phyloP scores from a whole-genome alignment of 2,888 invertebrate species.

The Diachrysia chrysitis region DNA sequence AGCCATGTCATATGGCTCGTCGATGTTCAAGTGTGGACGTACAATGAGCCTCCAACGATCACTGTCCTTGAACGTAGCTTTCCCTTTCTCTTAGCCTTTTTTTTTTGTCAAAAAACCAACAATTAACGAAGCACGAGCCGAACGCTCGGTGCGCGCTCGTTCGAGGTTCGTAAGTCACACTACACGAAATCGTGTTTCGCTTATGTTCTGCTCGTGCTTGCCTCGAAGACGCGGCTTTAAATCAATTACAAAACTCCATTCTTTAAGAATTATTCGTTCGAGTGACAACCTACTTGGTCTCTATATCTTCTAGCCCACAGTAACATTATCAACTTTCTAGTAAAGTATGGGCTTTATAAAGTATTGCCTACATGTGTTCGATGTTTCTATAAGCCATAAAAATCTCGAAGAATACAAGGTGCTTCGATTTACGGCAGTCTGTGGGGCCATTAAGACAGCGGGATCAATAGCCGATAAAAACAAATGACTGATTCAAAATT shows the following conservation, averaged over 20 bases:
- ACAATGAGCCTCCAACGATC: too few species aligned
- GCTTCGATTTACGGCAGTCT: slow-evolving; percentile 64
- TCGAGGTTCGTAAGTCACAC: too few species aligned
- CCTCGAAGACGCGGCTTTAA: too few species aligned
- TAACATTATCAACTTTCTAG: slow-evolving; percentile 42
- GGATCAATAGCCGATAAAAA: slow-evolving; percentile 5
- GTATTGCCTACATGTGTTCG: slow-evolving; percentile 63
- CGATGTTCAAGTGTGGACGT: too few species aligned
- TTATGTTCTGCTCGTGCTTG: too few species aligned
- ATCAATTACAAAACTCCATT: background rate
- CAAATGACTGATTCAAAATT: background rate
- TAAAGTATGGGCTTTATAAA: slow-evolving; percentile 46
- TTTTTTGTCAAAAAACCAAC: too few species aligned
- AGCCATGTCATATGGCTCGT: too few species aligned
- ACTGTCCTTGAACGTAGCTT: too few species aligned
- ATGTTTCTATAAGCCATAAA: slow-evolving; percentile 78
- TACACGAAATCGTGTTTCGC: too few species aligned
- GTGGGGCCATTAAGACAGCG: slow-evolving; percentile 29
- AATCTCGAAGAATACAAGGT: slow-evolving; percentile 64
- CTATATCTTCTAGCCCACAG: slow-evolving; percentile 8
- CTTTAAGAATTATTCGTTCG: background rate
- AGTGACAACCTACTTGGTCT: background rate
- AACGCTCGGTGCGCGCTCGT: too few species aligned
- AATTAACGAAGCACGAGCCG: too few species aligned
- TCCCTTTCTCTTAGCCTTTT: too few species aligned